A percentile compares a stretch with the other conserved stretches of the same genome.
Conservation (phyloP, 1,140 invertebrate species). For the Dinothrombium tinctorium region DNA sequence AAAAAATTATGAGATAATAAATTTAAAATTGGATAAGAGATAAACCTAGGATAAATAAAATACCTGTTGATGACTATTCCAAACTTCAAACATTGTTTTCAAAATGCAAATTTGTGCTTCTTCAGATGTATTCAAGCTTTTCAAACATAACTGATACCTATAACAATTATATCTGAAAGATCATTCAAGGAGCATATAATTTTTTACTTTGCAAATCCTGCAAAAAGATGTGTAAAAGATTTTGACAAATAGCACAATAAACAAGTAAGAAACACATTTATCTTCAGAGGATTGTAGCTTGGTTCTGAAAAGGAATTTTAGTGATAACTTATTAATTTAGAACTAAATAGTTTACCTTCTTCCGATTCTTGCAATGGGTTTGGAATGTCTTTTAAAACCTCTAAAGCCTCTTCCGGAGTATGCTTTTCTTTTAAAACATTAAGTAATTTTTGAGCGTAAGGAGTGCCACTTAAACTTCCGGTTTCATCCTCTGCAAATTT, state of each 20-base stretch:
- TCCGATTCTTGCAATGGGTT: no score
- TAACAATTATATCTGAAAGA: no score
- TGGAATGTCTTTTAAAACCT: conserved; percentile 51
- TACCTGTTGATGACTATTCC: conserved; percentile 66
- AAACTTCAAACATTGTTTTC: conserved; percentile 74
- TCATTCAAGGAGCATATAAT: neutral
- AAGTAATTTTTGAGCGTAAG: conserved; percentile 57
- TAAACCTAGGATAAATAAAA: neutral
- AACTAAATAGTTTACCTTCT: no score
- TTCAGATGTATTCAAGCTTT: conserved; percentile 71
- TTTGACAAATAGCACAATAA: conserved; percentile 77
- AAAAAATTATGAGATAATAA: conserved; percentile 7
- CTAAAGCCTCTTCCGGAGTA: conserved; percentile 67
- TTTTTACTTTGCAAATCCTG: conserved; percentile 64
- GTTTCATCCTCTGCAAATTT: conserved; percentile 30
- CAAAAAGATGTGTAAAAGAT: conserved; percentile 92
- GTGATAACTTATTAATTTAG: no score
- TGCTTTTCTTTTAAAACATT: conserved; percentile 63
- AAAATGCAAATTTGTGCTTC: conserved; percentile 87
- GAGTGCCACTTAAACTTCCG: conserved; percentile 54
- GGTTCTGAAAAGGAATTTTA: neutral
- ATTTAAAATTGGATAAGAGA: conserved; percentile 11
- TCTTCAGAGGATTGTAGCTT: conserved; percentile 61
- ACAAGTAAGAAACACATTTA: conserved; percentile 89
- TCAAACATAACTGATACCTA: conserved; percentile 71